Evolutionary conservation across 1,140 invertebrate species (phyloP).

Genomic region (Palaemon carinicauda): DNA sequence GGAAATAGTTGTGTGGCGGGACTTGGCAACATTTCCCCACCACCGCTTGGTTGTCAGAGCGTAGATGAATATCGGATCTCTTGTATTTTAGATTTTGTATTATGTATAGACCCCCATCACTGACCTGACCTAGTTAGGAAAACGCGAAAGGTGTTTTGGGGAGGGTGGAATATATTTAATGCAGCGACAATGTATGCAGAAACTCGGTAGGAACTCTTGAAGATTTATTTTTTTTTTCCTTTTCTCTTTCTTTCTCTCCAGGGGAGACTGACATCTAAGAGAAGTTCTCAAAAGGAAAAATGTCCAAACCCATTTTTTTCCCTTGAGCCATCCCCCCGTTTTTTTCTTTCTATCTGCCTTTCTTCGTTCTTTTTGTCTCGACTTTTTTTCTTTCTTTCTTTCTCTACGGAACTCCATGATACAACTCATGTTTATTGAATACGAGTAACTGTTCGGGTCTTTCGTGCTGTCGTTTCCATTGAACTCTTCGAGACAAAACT

Average conservation of each 20-base stretch:
- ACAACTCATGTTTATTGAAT: background rate
- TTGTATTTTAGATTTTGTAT: slow-evolving; percentile 15
- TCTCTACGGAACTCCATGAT: background rate
- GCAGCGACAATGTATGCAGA: background rate
- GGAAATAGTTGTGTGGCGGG: background rate
- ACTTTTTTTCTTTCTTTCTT: background rate
- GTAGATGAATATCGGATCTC: background rate
- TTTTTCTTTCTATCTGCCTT: background rate
- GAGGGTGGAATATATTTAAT: background rate
- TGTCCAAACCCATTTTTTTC: background rate
- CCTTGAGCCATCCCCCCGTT: background rate
- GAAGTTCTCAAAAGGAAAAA: too few species aligned
- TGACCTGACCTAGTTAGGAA: background rate
- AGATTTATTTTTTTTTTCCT: background rate
- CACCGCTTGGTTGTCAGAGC: background rate
- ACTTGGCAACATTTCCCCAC: background rate
- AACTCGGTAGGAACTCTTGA: too few species aligned
- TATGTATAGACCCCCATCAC: slow-evolving; percentile 12
- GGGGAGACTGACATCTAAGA: too few species aligned
- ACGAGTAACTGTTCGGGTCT: background rate
- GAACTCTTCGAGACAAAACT: too few species aligned
- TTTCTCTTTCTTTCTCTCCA: background rate
- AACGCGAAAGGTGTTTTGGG: background rate
- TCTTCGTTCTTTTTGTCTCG: background rate
- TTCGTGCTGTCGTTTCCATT: too few species aligned